Evolutionary conservation across 2,888 invertebrate species (phyloP), one percentile per base, ranked within the genome.

Genomic region (Spodoptera littoralis): DNA sequence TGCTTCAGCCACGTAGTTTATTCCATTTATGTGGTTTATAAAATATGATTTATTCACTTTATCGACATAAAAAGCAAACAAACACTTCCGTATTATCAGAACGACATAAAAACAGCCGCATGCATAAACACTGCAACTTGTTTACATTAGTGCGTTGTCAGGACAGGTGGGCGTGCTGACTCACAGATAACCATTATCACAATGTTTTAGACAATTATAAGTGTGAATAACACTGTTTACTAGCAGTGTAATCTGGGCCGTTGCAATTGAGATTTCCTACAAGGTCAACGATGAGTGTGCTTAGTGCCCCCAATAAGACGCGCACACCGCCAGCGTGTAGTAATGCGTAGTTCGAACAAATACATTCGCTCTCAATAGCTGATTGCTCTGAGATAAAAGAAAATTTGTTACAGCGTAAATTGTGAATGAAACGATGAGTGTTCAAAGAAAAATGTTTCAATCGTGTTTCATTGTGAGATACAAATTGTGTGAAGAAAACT

Each of bases 171-270:
- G 83, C 69, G 79, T 53, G 60, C 64, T 86, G 88, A 87, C 74
- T 88, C 86, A 88, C 60, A 61, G 73, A 83, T 85, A 85, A 83
- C 79, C 69, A 76, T 77, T 82, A 86, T 82, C 77, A 79, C 73
- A 73, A 75, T 71, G 65, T 77, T 81, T 81, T 72, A 68, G 64
- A 67, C 63, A 74, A 81, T 76, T 72, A 75, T 69, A 71, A 66
- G 77, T 71, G 74, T 77, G 76, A 74, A 77, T 81, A 77, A 79
- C 71, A 73, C 53, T 82, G 84, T 85, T 85, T 82, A 82, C 81
- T 70, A 79, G 62, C 75, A 74, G 70, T 74, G 76, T 77, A 76
- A 85, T 79, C 80, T 84, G 78, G 80, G 75, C 57, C 86, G 78
- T 50, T 82, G 82, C 80, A 80, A 82, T 81, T 79, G 81, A 79